Evolutionary conservation across 2,888 invertebrate genomes (phyloP).

Genomic region (Anticlea derivata): DNA sequence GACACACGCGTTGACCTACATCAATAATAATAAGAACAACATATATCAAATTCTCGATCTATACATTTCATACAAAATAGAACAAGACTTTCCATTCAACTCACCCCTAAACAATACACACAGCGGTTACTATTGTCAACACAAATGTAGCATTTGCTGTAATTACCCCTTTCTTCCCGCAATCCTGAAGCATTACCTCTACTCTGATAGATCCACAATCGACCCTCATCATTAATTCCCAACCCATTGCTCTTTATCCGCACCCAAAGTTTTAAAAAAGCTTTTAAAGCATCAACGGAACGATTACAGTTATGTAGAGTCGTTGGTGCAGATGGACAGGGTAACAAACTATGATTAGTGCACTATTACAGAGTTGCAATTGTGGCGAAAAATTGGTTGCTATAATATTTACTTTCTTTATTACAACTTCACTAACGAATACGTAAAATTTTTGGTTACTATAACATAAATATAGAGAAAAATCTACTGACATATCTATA

Average conservation of each 20-base stretch:
- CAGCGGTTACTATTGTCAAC: constrained; percentile 59
- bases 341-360: constrained; percentile 79
- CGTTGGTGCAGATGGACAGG: constrained; percentile 40
- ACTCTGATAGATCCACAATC: constrained; percentile 38
- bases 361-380: constrained; percentile 68
- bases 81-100: constrained; percentile 3
- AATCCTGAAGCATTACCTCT: constrained; percentile 69
- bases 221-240: background rate
- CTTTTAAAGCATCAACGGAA: constrained; percentile 42
- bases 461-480: too few species aligned
- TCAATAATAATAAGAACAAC: too few species aligned
- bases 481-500: too few species aligned
- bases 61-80: background rate
- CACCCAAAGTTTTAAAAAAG: background rate
- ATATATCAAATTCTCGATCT: too few species aligned
- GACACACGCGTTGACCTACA: too few species aligned
- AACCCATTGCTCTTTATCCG: constrained; percentile 42
- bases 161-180: constrained; percentile 70
- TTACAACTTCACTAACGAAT: too few species aligned
- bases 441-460: too few species aligned
- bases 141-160: constrained; percentile 73
- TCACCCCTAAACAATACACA: constrained; percentile 29
- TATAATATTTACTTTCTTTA: constrained; percentile 45
- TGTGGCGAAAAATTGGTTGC: constrained; percentile 60
- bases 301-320: background rate